Percentiles rank a stretch among this genome's conserved stretches.
These are phyloP conservation scores for Smutsia gigantea DNA, from an alignment of 2,797 vertebrate species.

Conservation along the genomic window DNA sequence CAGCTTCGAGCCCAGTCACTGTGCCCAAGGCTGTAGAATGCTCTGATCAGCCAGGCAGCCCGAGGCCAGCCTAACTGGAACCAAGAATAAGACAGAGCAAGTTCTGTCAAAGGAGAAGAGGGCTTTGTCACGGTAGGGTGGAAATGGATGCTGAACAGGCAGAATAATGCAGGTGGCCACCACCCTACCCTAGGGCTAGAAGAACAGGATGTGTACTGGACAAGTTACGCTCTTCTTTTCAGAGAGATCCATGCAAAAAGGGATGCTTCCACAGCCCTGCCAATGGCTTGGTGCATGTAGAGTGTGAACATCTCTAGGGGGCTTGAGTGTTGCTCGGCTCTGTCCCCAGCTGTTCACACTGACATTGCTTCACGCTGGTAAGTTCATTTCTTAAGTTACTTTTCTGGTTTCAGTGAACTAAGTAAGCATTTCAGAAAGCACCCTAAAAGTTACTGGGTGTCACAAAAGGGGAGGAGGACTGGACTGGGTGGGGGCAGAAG, in stretches of 20 bases:
- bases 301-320: neutral
- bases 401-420: neutral
- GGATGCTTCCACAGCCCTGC: neutral
- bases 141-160: neutral
- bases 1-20: neutral
- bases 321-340: neutral
- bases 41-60: neutral
- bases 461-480: neutral
- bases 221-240: neutral
- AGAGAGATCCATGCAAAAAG: neutral
- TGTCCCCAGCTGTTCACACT: neutral
- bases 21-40: neutral
- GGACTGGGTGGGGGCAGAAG: no score
- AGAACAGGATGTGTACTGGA: neutral
- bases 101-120: neutral
- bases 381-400: neutral
- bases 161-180: neutral
- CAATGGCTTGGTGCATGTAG: neutral
- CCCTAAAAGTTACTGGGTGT: neutral
- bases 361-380: neutral
- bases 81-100: neutral
- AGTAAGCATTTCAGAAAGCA: neutral
- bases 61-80: neutral
- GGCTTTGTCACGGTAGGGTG: neutral
- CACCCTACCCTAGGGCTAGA: neutral